Evolutionary conservation across 2,888 invertebrate genomes (phyloP).

Genomic region (Stenolophus ochropezus): DNA sequence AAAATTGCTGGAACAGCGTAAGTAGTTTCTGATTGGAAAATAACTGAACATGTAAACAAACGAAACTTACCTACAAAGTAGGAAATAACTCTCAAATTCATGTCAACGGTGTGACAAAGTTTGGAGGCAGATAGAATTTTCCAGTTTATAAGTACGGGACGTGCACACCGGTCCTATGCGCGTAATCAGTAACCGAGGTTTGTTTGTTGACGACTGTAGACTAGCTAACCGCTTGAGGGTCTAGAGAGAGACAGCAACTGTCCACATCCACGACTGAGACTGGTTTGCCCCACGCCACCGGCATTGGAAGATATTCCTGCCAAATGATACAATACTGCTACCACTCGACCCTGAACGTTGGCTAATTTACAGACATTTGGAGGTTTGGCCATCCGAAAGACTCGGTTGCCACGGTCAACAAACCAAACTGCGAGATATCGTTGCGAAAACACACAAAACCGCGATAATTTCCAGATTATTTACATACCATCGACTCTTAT

Average conservation of each 20-base stretch:
- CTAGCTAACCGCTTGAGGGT: not conserved
- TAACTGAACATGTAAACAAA: too few species aligned
- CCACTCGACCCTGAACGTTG: slow-evolving; percentile 5
- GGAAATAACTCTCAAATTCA: not conserved
- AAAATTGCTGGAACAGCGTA: too few species aligned
- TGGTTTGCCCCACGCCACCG: slow-evolving; percentile 53
- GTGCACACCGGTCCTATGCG: not conserved
- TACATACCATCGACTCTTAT: too few species aligned
- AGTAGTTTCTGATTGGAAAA: too few species aligned
- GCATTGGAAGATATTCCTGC: slow-evolving; percentile 26
- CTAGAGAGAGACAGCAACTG: slow-evolving; percentile 1
- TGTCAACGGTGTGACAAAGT: not conserved
- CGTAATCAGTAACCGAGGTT: not conserved
- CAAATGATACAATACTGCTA: not conserved
- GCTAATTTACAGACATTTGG: not conserved
- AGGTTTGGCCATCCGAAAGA: not conserved
- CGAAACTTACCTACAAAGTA: not conserved
- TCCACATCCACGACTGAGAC: not conserved
- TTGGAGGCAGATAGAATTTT: not conserved
- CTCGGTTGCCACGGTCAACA: not conserved
- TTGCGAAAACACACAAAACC: too few species aligned
- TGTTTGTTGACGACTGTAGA: slow-evolving; percentile 33
- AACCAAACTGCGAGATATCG: too few species aligned
- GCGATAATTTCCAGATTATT: too few species aligned
- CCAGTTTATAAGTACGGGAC: not conserved